Base-by-base conservation (phyloP, 2,113 vertebrate genomes). In the Hypomesus transpacificus region DNA sequence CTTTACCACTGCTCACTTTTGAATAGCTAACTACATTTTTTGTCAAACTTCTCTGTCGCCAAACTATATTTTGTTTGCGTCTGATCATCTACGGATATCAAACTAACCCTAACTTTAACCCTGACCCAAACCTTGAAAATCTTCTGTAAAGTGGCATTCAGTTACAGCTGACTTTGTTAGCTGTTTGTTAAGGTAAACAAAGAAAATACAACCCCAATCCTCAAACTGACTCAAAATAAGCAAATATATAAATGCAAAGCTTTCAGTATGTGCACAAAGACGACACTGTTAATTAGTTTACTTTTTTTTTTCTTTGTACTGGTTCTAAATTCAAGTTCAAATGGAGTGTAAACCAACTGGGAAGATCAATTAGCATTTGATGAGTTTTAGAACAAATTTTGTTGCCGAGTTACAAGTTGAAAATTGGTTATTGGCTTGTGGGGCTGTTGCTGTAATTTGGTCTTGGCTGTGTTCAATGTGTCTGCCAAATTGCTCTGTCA, bases 401-500 rank as follows among this genome's bases (percentile, higher is more conserved):
- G 76, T 75, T 24, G 26, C 74, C 4, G 60, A 26, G 62, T 78
- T 82, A 84, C 83, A 80, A 81, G 85, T 81, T 82, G 78, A 82
- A 82, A 82, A 85, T 84, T 85, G 85, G 80, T 83, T 86, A 86
- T 87, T 74, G 83, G 84, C 84, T 86, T 75, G 76, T 67, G 1
- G 16, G 61, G 78, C 71, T 74, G 31, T 70, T 74, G 79, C 76
- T 82, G 63, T 87, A 87, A 89, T 87, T 87, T 79, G 73, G 77
- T 80, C 68, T 70, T 73, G 75, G 75, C 77, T 74, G 78, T 84
- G 84, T 87, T 88, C 80, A 75, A 64, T 86, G 79, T 72, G 82
- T 87, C 78, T 81, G 71, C 76, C 71, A 84, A 90, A 88, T 89
- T 84, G 83, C 79, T 80, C 77, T 83, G 84, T 88, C 88, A 88